These are phyloP conservation scores for Lamprologus speciosus DNA, from an alignment of 2,113 vertebrate species.

Conservation along the genomic window DNA sequence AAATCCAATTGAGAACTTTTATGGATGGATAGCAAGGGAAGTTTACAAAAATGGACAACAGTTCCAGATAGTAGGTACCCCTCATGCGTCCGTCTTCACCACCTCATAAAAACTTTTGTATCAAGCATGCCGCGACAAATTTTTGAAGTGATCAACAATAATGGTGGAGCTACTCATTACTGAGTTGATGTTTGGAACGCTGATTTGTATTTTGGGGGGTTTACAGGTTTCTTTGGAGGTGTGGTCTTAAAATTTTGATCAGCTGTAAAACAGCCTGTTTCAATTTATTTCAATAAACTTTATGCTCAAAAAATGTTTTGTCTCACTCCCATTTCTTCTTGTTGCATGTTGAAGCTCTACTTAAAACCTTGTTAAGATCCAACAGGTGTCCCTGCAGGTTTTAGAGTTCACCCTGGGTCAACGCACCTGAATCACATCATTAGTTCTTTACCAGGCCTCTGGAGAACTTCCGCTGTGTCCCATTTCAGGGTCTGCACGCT, in stretches of 20 bases:
- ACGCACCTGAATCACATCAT: background rate
- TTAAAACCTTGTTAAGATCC: background rate
- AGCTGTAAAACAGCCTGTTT: background rate
- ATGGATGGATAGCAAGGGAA: background rate
- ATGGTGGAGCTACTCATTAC: background rate
- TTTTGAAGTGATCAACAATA: background rate
- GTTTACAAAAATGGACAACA: background rate
- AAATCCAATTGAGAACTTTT: background rate
- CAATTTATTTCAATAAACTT: background rate
- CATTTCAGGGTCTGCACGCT: no score
- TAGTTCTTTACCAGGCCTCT: background rate
- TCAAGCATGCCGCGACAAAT: background rate
- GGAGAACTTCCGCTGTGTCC: background rate
- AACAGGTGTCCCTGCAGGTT: background rate
- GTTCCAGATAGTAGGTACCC: background rate
- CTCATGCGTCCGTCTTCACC: background rate
- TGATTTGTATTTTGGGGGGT: background rate
- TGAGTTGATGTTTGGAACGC: background rate
- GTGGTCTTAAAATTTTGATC: background rate
- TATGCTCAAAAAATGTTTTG: background rate
- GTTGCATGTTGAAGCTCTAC: background rate
- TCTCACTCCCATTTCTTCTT: background rate
- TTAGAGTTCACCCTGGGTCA: background rate
- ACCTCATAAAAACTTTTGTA: background rate
- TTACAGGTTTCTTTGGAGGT: background rate